phyloP scores from a whole-genome alignment of 2,113 vertebrate genomes.

The Microcebus griseorufus region DNA sequence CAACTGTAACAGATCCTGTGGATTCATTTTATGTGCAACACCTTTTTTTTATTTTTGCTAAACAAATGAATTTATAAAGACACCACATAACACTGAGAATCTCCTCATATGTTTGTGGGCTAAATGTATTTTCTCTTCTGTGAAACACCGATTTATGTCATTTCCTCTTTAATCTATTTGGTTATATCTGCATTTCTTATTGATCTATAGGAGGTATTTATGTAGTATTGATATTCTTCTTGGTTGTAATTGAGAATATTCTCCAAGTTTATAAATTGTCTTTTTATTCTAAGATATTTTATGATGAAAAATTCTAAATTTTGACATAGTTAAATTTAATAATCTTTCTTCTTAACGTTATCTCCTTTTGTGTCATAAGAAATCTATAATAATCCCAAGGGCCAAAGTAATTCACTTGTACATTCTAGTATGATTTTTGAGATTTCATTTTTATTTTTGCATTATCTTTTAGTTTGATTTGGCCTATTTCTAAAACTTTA shows the following conservation, averaged over 20 bases:
- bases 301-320: background rate
- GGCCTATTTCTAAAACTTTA: background rate
- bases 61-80: background rate
- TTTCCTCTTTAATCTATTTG: background rate
- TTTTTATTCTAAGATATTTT: background rate
- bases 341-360: background rate
- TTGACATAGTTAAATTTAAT: background rate
- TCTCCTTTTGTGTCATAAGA: background rate
- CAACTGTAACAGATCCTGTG: background rate
- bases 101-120: background rate
- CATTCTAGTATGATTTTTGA: background rate
- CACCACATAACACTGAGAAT: background rate
- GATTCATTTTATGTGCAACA: background rate
- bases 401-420: background rate
- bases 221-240: background rate
- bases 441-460: background rate
- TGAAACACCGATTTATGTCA: background rate
- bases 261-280: background rate
- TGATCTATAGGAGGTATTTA: background rate
- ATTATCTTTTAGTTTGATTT: background rate
- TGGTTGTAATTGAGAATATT: background rate
- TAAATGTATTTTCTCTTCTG: background rate
- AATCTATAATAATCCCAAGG: background rate
- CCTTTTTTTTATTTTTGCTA: background rate
- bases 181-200: background rate